These are phyloP conservation scores for Oncorhynchus clarkii DNA, from an alignment of 2,113 vertebrate species.

Conservation along the genomic window DNA sequence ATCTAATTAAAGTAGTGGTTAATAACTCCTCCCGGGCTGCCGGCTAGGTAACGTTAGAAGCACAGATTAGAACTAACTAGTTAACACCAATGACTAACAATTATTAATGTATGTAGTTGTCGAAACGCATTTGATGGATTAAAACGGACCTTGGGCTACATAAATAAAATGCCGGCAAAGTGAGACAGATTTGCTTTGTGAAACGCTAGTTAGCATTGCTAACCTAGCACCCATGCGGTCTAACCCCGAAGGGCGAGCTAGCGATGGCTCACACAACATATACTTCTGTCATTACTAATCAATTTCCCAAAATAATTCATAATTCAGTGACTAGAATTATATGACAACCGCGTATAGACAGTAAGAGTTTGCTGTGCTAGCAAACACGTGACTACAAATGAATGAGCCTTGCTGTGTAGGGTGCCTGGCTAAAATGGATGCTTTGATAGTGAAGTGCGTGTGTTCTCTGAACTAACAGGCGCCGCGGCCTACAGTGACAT, in stretches of 20 bases:
- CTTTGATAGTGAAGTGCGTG: constrained; percentile 12
- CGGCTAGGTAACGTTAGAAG: too few species aligned
- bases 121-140: too few species aligned
- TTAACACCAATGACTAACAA: too few species aligned
- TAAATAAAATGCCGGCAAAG: not conserved
- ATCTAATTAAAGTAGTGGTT: too few species aligned
- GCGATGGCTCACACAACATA: not conserved
- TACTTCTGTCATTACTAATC: not conserved
- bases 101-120: too few species aligned
- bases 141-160: too few species aligned
- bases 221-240: not conserved
- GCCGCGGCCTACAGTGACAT: not conserved
- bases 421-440: constrained; percentile 45
- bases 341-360: not conserved
- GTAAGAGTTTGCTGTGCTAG: not conserved
- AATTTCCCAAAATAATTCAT: too few species aligned
- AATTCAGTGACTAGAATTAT: not conserved
- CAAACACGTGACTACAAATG: constrained; percentile 19
- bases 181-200: not conserved
- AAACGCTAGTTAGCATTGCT: not conserved
- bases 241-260: not conserved
- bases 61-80: too few species aligned
- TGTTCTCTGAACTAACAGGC: constrained; percentile 5
- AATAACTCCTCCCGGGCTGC: too few species aligned
- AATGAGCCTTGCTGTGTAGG: constrained; percentile 5